Evolutionary conservation across 2,113 vertebrate species (phyloP), one percentile per base, ranked within the genome.

Genomic region (Baryphthengus martii): DNA sequence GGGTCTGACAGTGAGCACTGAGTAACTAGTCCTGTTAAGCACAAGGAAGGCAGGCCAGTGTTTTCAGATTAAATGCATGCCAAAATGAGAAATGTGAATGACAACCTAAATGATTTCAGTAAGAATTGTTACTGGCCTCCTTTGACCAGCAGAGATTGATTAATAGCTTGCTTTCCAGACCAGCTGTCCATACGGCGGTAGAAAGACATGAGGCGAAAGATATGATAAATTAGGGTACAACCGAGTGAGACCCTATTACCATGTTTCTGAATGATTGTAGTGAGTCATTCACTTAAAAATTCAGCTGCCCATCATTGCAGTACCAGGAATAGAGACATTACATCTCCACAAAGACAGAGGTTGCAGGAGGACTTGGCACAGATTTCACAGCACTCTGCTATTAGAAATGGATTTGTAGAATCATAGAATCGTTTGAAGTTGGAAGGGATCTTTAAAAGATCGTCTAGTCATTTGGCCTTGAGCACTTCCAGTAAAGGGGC

Each of bases 231-330:
- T 58, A 96, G 68, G 67, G 93, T 85, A 92, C 91, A 95, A 94
- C 77, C 76, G 66, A 72, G 74, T 77, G 86, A 96, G 55, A 93
- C 81, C 82, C 77, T 82, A 70, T 96, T 95, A 83, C 56, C 62
- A 68, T 93, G 67, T 75, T 86, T 93, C 90, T 92, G 78, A 82
- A 91, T 89, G 77, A 94, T 13, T 85, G 68, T 90, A 95, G 92
- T 96, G 91, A 96, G 95, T 95, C 95, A 96, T 77, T 91, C 42
- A 3, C 85, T 97, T 96, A 90, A 96, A 95, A 92, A 94, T 66
- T 78, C 68, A 86, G 33, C 96, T 96, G 96, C 88, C 96, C 47
- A 58, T 97, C 93, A 29, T 3, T 55, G 65, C 50, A 90, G 24
- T 39, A 85, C 72, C 76, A 81, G 76, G 70, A 85, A 95, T 85